These are phyloP conservation scores for Kryptopterus vitreolus DNA, from an alignment of 2,797 vertebrate species.

Conservation along the genomic window DNA sequence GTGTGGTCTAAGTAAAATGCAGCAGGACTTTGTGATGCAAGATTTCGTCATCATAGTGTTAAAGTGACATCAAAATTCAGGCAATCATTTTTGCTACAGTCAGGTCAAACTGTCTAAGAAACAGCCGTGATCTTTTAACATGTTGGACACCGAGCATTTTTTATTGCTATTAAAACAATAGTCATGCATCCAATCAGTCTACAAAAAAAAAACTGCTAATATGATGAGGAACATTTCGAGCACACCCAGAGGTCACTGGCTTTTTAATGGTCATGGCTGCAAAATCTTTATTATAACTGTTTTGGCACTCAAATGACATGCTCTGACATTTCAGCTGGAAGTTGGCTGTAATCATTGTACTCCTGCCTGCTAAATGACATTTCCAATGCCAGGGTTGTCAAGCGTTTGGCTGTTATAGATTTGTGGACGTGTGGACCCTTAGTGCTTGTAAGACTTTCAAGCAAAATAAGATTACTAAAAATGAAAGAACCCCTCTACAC, in stretches of 20 bases:
- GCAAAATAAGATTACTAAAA: background rate
- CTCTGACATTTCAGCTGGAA: conserved; percentile 60
- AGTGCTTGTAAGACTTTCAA: background rate
- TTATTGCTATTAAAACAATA: conserved; percentile 9
- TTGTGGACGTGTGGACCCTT: too few relatives aligned
- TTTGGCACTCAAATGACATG: conserved; percentile 53
- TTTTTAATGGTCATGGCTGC: conserved; percentile 59
- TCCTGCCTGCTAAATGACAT: conserved; percentile 51
- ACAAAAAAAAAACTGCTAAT: conserved; percentile 3
- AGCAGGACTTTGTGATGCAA: conserved; percentile 14
- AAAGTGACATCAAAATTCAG: conserved; percentile 10
- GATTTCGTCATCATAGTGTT: background rate
- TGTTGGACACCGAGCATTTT: background rate
- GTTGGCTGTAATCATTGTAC: conserved; percentile 39
- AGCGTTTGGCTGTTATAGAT: background rate
- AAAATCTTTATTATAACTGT: conserved; percentile 63
- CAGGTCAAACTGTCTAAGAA: conserved; percentile 5
- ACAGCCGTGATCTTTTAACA: background rate
- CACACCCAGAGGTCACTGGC: conserved; percentile 57
- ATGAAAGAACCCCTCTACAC: background rate
- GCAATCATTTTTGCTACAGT: background rate
- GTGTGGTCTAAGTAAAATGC: conserved; percentile 18
- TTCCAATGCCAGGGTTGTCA: conserved; percentile 60
- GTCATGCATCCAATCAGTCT: conserved; percentile 5
- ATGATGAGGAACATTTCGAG: conserved; percentile 49